These are phyloP conservation scores for Cylindroiulus punctatus DNA, from an alignment of 2,888 invertebrate species.

Conservation along the genomic window DNA sequence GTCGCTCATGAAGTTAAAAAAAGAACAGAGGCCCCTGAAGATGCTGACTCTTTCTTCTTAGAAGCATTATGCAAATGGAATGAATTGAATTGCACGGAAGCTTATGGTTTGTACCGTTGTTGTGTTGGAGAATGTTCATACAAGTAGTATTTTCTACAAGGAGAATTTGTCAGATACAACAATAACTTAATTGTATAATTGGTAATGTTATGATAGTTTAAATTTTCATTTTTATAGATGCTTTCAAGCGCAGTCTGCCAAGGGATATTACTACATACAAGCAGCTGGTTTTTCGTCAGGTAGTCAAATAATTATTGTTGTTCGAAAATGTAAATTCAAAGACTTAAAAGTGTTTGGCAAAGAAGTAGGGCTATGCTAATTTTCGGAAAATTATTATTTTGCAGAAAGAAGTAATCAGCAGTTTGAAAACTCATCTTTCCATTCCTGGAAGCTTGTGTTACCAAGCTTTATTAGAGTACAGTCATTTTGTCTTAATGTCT, in stretches of 20 bases:
- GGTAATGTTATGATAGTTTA: neutral
- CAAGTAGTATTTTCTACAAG: too few species aligned
- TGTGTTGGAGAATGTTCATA: too few species aligned
- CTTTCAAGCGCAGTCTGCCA: conserved; percentile 79
- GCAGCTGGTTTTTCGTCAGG: conserved; percentile 78
- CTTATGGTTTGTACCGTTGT: conserved; percentile 73
- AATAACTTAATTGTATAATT: neutral
- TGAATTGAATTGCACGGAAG: conserved; percentile 84
- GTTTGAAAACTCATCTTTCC: conserved; percentile 78
- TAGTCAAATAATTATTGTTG: conserved; percentile 59
- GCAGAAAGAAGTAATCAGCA: conserved; percentile 77
- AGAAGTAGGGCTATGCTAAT: too few species aligned
- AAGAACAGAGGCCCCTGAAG: conserved; percentile 72
- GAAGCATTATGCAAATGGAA: conserved; percentile 89
- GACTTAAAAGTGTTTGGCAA: neutral
- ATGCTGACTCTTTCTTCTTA: conserved; percentile 80
- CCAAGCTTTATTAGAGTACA: conserved; percentile 84
- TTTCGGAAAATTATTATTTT: conserved; percentile 57
- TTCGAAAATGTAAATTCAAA: neutral
- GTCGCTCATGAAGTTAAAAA: conserved; percentile 85
- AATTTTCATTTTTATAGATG: conserved; percentile 63
- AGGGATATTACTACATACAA: conserved; percentile 80
- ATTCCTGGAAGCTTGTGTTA: conserved; percentile 78
- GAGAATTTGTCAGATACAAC: neutral
- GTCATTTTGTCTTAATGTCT: conserved; percentile 61